Evolutionary conservation across 2,797 vertebrate genomes (phyloP).

Genomic region (Fratercula arctica): DNA sequence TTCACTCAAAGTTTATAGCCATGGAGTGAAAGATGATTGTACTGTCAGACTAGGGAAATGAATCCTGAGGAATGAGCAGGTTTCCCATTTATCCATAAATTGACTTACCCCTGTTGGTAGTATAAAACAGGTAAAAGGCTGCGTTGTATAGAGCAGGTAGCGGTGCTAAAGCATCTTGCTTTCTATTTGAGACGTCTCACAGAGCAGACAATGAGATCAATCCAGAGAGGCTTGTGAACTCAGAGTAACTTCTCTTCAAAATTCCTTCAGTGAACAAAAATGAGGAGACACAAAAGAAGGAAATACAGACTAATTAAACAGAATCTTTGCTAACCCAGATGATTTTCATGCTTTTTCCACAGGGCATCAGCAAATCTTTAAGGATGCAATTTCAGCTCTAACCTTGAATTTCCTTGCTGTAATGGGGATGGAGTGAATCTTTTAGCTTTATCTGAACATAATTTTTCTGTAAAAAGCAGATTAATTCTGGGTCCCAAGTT

Average conservation of each 20-base stretch:
- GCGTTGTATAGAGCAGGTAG: neutral
- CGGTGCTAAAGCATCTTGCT: neutral
- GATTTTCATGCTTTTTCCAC: conserved; percentile 31
- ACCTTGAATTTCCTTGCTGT: conserved; percentile 50
- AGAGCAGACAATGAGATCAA: neutral
- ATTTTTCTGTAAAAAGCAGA: conserved; percentile 52
- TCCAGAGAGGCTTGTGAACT: neutral
- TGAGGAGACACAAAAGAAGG: neutral
- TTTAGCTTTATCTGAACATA: conserved; percentile 46
- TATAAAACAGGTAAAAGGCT: conserved; percentile 1
- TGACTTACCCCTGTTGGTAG: neutral
- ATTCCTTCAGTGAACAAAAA: neutral
- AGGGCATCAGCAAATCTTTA: conserved; percentile 34
- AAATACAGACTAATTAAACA: conserved; percentile 37
- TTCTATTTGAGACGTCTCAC: neutral
- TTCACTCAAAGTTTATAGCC: neutral
- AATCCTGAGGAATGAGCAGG: neutral
- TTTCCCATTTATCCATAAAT: conserved; percentile 17
- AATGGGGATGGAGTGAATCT: neutral
- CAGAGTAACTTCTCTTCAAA: neutral
- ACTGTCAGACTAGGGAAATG: neutral
- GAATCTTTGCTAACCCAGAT: conserved; percentile 8
- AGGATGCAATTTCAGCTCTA: conserved; percentile 24
- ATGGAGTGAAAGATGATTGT: neutral
- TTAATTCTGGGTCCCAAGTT: conserved; percentile 48